Evolutionary conservation across 2,797 vertebrate species (phyloP).

Genomic region (Zalophus californianus): DNA sequence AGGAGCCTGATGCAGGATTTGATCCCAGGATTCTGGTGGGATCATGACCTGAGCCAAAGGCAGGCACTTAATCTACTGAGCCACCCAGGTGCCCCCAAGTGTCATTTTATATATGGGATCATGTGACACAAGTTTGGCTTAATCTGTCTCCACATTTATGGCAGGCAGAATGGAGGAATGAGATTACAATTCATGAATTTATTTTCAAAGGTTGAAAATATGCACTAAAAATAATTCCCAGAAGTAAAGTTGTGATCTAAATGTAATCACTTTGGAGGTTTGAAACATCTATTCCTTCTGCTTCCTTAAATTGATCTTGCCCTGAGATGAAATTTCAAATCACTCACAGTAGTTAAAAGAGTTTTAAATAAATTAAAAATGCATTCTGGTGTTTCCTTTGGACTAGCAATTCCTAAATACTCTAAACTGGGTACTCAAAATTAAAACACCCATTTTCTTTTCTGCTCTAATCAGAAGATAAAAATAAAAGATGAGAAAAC

Average conservation of each 20-base stretch:
- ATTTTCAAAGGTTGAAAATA: conserved; percentile 16
- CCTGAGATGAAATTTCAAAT: neutral
- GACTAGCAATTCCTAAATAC: neutral
- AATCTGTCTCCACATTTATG: neutral
- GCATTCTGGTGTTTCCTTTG: neutral
- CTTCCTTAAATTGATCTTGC: neutral
- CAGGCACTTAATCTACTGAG: neutral
- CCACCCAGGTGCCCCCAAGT: neutral
- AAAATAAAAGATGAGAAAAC: neutral
- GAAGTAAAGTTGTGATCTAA: neutral
- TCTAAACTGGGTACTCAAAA: neutral
- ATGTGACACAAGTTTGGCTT: neutral
- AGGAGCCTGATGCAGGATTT: neutral
- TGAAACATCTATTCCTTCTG: neutral
- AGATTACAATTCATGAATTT: neutral
- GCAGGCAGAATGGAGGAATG: neutral
- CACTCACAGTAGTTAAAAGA: neutral
- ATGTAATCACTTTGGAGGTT: neutral
- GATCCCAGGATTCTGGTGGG: neutral
- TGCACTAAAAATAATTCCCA: neutral
- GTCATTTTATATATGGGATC: neutral
- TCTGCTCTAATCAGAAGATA: neutral
- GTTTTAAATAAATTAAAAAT: conserved; percentile 4
- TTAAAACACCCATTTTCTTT: neutral
- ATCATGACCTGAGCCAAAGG: neutral